Percentiles rank a stretch among this genome's conserved stretches.
phyloP scores from a whole-genome alignment of 1,140 invertebrate species.

The Diabrotica virgifera region DNA sequence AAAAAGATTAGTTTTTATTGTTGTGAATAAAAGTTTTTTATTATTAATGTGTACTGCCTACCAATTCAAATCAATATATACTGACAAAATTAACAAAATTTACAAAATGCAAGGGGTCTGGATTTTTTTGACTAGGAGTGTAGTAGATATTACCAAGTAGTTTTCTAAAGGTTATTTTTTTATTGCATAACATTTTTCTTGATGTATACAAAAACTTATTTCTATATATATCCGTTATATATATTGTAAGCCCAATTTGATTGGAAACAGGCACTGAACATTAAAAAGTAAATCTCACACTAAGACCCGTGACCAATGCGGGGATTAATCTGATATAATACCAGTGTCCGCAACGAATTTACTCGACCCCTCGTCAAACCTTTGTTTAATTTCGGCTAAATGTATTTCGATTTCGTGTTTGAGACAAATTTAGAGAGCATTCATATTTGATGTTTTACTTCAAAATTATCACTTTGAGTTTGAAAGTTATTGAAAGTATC shows the following conservation, averaged over 20 bases:
- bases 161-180: neutral
- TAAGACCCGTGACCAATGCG: constrained; percentile 44
- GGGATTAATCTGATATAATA: constrained; percentile 42
- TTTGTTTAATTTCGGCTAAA: constrained; percentile 5
- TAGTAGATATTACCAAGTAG: neutral
- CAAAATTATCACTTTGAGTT: too few relatives aligned
- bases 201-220: neutral
- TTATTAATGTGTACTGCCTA: too few relatives aligned
- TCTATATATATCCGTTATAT: neutral
- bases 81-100: too few relatives aligned
- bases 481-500: too few relatives aligned
- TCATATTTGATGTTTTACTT: too few relatives aligned
- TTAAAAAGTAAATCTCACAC: constrained; percentile 47
- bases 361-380: constrained; percentile 12
- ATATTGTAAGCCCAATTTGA: constrained; percentile 40
- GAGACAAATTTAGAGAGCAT: too few relatives aligned
- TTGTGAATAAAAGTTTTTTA: too few relatives aligned
- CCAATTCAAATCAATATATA: too few relatives aligned
- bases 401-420: neutral
- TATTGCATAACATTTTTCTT: neutral
- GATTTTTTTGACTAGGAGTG: too few relatives aligned
- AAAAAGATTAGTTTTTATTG: too few relatives aligned
- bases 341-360: constrained; percentile 16
- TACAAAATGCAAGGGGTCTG: too few relatives aligned
- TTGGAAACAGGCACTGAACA: constrained; percentile 44